phyloP scores from a whole-genome alignment of 2,113 vertebrate species.

The Conger conger region DNA sequence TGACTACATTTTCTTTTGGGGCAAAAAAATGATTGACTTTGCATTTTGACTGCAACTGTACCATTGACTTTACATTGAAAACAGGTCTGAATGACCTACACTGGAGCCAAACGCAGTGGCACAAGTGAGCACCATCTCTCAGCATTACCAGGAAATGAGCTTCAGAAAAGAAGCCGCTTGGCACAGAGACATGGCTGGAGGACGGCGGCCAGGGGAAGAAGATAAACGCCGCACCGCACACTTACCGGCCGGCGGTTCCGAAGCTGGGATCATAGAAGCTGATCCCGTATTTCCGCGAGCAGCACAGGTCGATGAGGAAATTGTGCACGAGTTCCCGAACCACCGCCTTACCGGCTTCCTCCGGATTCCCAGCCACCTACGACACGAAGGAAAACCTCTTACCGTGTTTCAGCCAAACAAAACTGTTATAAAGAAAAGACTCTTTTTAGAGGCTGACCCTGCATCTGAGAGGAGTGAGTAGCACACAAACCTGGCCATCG shows the following conservation, averaged over 20 bases:
- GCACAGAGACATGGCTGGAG: background rate
- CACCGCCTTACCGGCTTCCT: conserved; percentile 67
- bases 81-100: too few relatives aligned
- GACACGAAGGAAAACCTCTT: background rate
- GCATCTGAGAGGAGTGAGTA: background rate
- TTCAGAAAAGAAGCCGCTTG: too few relatives aligned
- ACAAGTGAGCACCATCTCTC: too few relatives aligned
- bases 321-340: conserved; percentile 81
- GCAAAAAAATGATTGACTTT: too few relatives aligned
- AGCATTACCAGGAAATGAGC: too few relatives aligned
- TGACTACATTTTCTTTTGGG: too few relatives aligned
- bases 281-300: conserved; percentile 90
- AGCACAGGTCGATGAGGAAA: conserved; percentile 88
- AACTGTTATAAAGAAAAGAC: background rate
- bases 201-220: background rate
- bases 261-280: conserved; percentile 86
- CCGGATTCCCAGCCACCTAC: conserved; percentile 56
- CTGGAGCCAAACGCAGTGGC: too few relatives aligned
- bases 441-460: background rate
- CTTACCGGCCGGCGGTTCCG: conserved; percentile 84
- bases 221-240: background rate
- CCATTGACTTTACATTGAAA: too few relatives aligned
- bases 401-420: too few relatives aligned
- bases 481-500: conserved; percentile 59
- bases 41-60: too few relatives aligned